Evolutionary conservation across 2,797 vertebrate species (phyloP), one percentile per base, ranked within the genome.

Genomic region (Hozukius guyotensis): DNA sequence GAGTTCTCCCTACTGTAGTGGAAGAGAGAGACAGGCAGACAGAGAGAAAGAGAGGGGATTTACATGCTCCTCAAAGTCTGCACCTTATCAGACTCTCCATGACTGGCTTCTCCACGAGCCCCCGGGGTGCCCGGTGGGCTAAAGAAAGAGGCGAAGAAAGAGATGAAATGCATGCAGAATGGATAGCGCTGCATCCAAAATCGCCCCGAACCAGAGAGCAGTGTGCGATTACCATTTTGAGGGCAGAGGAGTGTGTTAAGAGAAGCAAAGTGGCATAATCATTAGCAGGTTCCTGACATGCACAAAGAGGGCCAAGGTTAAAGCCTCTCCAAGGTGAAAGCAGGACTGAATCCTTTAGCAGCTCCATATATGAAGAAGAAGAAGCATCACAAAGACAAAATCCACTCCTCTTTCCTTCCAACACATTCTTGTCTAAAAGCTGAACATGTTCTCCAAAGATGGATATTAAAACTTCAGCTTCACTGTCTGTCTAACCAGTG

Each of bases 261-360:
- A 88, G 81, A 81, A 76, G 78, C 52, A 60, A 83, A 87, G 86
- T 71, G 78, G 75, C 65, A 75, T 80, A 81, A 87, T 89, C 74
- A 92, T 89, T 70, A 75, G 74, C 24, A 55, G 49, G 62, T 36
- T 65, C 34, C 60, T 66, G 80, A 82, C 71, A 64, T 3, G 53
- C 69, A 63, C 20, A 64, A 72, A 72, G 57, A 82, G 52, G 74
- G 53, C 59, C 70, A 63, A 83, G 77, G 82, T 84, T 55, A 67
- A 84, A 75, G 49, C 52, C 20, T 38, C 31, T 13, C 31, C 56
- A 71, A 80, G 85, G 80, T 83, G 64, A 79, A 34, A 76, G 70
- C 65, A 31, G 56, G 11, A 66, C 60, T 65, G 66, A 80, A 76
- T 64, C 56, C 57, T 71, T 7, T 7, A 22, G 25, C 55, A 56